Base-by-base conservation (phyloP, 2,888 invertebrate species). In the Timema podura region DNA sequence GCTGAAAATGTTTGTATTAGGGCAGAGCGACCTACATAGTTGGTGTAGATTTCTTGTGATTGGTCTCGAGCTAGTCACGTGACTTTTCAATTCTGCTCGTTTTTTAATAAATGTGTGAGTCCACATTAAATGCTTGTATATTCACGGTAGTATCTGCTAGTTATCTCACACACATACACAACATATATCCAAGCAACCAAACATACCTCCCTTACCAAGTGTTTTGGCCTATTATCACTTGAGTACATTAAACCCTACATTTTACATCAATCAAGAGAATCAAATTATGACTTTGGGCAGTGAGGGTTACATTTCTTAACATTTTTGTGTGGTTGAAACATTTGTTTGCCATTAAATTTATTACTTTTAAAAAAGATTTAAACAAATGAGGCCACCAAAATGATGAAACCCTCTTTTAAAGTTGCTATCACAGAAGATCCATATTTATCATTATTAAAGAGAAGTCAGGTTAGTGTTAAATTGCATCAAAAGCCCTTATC, bases 101-200 rank as follows among this genome's bases (percentile, higher is more conserved):
- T 30, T 30, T 30, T 30, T 30, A 3, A 30, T 3, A 30, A 30
- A 30, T 3, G 1, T 30, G 30, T 30, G 30, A 30, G 3, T 30
- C 30, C 30, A 30, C 30, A 30, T 30, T 30, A 30, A 30, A 30
- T 30, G 30, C 54, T 67, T 67, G 49, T 51, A 30, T 48, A 8
- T 67, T 11, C 54, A 57, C 13, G 57, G 11, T 45, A 67, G 16
- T n/a, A 10, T 30, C 57, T 57, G 51, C 57, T 45, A 67, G 54
- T 45, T 45, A 44, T 61, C 61, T 13, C 44, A 16, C 61, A 61
- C 61, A 61, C 61, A 61, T 15, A 44, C 57, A 57, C 1, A 44
- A 57, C 57, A 57, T 57, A 9, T 11, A 5, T 44, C 61, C 30
- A 44, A 6, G 30, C 30, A 30, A 61, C 5, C 13, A 11, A 0